A percentile compares a stretch with the other conserved stretches of the same genome.
Conservation (phyloP, 2,797 vertebrate genomes). For the Apogon talboti region DNA sequence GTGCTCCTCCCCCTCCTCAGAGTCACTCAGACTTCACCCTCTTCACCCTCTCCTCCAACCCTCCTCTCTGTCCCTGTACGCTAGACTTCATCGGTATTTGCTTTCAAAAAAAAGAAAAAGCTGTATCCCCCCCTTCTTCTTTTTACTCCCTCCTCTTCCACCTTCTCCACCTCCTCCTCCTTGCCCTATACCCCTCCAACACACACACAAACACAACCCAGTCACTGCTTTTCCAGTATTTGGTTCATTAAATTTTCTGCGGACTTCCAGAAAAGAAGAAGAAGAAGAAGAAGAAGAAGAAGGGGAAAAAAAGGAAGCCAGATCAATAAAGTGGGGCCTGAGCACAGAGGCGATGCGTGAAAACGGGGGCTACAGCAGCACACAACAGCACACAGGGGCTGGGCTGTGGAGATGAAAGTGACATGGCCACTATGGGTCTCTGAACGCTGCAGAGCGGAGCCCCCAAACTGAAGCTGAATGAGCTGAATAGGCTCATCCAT, state of each 20-base stretch:
- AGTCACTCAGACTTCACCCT: conserved; percentile 69
- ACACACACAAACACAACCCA: conserved; percentile 31
- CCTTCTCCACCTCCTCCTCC: conserved; percentile 38
- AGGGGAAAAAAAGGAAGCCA: conserved; percentile 38
- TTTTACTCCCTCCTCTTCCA: background rate
- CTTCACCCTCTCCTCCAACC: conserved; percentile 57
- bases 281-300: background rate
- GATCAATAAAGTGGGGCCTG: conserved; percentile 89
- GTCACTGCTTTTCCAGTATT: conserved; percentile 84
- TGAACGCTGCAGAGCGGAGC: conserved; percentile 86
- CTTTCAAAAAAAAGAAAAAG: conserved; percentile 72
- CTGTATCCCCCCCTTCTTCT: conserved; percentile 22
- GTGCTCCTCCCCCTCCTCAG: conserved; percentile 56
- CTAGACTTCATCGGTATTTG: conserved; percentile 83
- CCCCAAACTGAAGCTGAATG: conserved; percentile 85
- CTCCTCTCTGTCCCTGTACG: conserved; percentile 73
- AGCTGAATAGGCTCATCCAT: conserved; percentile 93
- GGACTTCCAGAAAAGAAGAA: conserved; percentile 87
- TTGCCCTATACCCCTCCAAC: conserved; percentile 37
- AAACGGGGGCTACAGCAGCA: conserved; percentile 62
- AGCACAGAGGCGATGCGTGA: conserved; percentile 84
- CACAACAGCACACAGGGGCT: conserved; percentile 47
- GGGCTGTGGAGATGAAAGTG: conserved; percentile 92
- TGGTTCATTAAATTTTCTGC: conserved; percentile 93
- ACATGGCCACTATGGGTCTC: conserved; percentile 89